Conservation (phyloP, 1,140 invertebrate species). For the Mercenaria mercenaria region DNA sequence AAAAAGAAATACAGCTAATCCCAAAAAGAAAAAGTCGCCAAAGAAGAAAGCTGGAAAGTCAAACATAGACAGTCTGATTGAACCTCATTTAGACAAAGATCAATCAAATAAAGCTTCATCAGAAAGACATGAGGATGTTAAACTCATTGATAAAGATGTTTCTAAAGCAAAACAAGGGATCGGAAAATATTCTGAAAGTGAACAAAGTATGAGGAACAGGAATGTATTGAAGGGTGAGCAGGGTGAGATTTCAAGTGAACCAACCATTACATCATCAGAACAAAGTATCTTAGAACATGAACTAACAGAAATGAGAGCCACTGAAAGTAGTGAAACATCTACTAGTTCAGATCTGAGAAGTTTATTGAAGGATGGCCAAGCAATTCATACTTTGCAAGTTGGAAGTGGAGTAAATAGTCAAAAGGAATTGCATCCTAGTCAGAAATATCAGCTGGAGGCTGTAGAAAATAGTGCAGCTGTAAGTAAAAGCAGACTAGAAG, state of each 20-base stretch:
- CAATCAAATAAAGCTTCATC: background rate
- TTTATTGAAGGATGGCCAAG: background rate
- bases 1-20: background rate
- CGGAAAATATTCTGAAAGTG: background rate
- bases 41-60: background rate
- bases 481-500: too few species aligned
- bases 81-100: background rate
- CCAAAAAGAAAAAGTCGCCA: conserved; percentile 11
- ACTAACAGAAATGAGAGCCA: background rate
- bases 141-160: background rate
- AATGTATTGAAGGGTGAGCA: background rate
- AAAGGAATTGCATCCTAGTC: background rate
- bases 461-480: background rate
- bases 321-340: background rate
- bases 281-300: background rate
- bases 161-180: background rate
- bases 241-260: background rate
- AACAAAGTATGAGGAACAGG: background rate
- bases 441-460: background rate
- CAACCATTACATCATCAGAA: background rate
- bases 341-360: background rate
- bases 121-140: background rate
- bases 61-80: background rate
- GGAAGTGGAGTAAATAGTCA: background rate
- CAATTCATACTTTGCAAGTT: background rate